Conservation (phyloP, 2,797 vertebrate species). For the Falco peregrinus region DNA sequence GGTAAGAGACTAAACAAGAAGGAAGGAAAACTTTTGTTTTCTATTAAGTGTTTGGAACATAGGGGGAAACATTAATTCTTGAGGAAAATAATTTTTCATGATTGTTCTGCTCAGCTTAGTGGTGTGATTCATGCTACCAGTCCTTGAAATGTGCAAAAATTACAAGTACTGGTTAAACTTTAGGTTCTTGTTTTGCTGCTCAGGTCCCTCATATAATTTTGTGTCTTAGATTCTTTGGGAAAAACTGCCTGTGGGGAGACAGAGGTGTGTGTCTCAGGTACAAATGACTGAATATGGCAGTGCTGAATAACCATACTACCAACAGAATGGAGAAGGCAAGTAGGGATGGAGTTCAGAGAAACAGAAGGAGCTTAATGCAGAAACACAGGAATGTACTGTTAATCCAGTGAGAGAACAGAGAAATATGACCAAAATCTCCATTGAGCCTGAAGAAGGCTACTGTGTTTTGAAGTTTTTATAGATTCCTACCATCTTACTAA, state of each 20-base stretch:
- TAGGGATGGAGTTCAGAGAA: background rate
- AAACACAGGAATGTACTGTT: background rate
- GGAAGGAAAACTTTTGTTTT: background rate
- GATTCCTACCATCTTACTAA: background rate
- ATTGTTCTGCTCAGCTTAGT: background rate
- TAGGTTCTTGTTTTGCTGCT: background rate
- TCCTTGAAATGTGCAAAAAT: background rate
- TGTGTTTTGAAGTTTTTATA: background rate
- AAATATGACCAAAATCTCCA: background rate
- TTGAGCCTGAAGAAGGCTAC: background rate
- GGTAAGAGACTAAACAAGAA: background rate
- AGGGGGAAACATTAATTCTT: background rate
- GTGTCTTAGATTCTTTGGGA: background rate
- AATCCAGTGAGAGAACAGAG: background rate
- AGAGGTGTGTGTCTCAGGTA: background rate
- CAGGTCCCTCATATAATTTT: background rate
- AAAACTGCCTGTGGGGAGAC: background rate
- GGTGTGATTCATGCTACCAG: background rate
- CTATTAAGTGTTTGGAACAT: background rate
- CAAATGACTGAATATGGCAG: background rate
- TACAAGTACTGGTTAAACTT: background rate
- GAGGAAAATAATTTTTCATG: background rate
- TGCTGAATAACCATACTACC: background rate
- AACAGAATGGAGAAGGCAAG: background rate
- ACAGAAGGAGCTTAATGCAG: background rate